Evolutionary conservation across 2,113 vertebrate genomes (phyloP).

Genomic region (Bubo blakistoni): DNA sequence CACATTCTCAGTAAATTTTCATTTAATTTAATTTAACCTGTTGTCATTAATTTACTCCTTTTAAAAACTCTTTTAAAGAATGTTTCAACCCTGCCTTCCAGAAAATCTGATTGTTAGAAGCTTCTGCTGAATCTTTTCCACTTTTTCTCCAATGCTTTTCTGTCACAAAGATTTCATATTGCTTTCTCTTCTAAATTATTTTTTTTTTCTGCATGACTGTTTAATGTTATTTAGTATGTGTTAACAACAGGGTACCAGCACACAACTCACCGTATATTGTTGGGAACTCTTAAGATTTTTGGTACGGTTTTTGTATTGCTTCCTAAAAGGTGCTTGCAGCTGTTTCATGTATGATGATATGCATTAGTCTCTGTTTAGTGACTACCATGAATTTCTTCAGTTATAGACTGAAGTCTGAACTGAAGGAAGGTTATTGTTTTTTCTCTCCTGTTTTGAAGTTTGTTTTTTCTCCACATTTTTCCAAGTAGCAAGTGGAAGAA

Average conservation of each 20-base stretch:
- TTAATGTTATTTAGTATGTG: not conserved
- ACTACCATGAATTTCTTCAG: not conserved
- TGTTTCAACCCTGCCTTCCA: not conserved
- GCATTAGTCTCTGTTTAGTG: not conserved
- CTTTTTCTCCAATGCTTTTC: not conserved
- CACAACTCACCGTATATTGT: not conserved
- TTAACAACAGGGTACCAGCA: not conserved
- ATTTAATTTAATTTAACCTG: not conserved
- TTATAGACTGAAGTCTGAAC: not conserved
- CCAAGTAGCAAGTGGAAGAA: not conserved
- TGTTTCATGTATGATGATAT: not conserved
- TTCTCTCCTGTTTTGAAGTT: not conserved
- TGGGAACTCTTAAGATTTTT: not conserved
- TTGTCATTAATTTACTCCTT: not conserved
- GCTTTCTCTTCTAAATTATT: not conserved
- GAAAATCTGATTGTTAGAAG: not conserved
- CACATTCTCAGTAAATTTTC: not conserved
- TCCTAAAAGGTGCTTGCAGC: not conserved
- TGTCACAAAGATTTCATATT: not conserved
- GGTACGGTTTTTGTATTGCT: not conserved
- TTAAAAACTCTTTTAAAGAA: not conserved
- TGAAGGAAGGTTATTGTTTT: not conserved
- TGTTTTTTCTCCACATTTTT: not conserved
- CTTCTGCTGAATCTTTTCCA: not conserved
- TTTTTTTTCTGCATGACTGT: not conserved